Percentiles rank a stretch among this genome's conserved stretches.
Conservation (phyloP, 1,140 invertebrate genomes). For the Heliconius himera region DNA sequence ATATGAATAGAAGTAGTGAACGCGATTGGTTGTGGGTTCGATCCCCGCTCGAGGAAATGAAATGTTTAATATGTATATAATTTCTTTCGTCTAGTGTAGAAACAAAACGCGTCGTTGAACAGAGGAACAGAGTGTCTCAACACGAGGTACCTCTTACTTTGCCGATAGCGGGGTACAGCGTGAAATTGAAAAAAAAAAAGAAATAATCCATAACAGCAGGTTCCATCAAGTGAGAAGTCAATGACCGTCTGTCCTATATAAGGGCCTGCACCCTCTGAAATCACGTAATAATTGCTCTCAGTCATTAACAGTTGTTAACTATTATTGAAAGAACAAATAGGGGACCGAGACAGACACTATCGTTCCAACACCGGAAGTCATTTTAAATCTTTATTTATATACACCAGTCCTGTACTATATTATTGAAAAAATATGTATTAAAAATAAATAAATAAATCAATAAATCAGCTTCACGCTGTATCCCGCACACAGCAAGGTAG, state of each 20-base stretch:
- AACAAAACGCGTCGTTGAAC: no score
- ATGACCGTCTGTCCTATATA: conserved; percentile 47
- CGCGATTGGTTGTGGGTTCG: no score
- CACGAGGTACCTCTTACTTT: no score
- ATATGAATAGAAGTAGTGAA: conserved; percentile 36
- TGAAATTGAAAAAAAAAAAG: not conserved
- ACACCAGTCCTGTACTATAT: not conserved
- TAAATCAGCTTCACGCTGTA: no score
- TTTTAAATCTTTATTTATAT: conserved; percentile 5
- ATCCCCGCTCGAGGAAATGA: no score
- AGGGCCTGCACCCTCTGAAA: conserved; percentile 47
- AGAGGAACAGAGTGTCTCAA: no score
- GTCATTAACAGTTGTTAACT: conserved; percentile 45
- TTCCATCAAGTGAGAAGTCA: conserved; percentile 44
- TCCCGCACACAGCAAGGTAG: no score
- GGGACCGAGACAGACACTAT: conserved; percentile 24
- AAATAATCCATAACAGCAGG: conserved; percentile 43
- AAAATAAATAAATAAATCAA: no score
- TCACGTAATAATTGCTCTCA: conserved; percentile 49
- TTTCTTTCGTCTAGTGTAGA: no score
- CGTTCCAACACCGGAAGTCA: conserved; percentile 16
- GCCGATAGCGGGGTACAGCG: no score
- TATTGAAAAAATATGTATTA: not conserved
- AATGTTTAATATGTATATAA: not conserved
- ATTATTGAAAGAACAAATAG: conserved; percentile 42